These are phyloP conservation scores for Serinus canaria DNA, from an alignment of 2,113 vertebrate species.

Conservation along the genomic window DNA sequence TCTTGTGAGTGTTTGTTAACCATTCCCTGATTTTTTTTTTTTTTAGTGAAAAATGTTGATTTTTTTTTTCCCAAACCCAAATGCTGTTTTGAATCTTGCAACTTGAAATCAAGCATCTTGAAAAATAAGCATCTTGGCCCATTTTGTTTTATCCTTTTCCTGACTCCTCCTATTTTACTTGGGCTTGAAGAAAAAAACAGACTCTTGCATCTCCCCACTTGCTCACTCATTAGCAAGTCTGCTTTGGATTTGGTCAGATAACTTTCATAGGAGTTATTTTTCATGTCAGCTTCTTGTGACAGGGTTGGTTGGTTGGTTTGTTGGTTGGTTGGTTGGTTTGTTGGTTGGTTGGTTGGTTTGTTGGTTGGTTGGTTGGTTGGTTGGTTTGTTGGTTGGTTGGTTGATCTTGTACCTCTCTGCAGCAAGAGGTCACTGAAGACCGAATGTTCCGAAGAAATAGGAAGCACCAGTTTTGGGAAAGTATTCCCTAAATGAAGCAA, in stretches of 20 bases:
- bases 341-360: background rate
- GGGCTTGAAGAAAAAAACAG: background rate
- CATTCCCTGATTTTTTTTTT: background rate
- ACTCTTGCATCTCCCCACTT: background rate
- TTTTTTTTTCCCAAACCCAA: background rate
- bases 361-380: background rate
- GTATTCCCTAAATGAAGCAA: background rate
- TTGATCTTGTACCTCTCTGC: background rate
- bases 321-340: background rate
- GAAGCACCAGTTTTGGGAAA: background rate
- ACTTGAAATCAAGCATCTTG: background rate
- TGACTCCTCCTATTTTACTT: background rate
- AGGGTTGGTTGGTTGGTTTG: background rate
- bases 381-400: background rate
- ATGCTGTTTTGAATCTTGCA: background rate
- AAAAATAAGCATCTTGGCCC: background rate
- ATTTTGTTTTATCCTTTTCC: background rate
- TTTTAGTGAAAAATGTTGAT: background rate
- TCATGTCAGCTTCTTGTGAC: background rate
- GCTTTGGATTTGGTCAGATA: background rate
- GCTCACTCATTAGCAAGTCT: background rate
- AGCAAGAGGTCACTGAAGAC: background rate
- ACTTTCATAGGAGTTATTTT: background rate
- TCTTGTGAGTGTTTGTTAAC: background rate
- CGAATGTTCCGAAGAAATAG: background rate